Conservation (phyloP, 2,797 vertebrate species). For the Scomberomorus guttatus region DNA sequence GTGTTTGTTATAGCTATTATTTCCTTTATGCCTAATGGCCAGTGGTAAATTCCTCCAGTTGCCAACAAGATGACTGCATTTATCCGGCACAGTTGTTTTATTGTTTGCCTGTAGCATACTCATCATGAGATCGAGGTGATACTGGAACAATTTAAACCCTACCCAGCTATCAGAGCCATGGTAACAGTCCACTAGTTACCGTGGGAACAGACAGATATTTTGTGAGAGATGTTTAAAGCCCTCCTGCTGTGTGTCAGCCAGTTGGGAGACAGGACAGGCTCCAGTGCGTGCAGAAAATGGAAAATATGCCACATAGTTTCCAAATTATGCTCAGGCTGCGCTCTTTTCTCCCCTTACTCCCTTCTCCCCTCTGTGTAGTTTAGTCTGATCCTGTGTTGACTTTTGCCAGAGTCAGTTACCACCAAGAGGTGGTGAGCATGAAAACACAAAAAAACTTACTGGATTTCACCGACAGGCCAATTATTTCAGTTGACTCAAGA, state of each 20-base stretch:
- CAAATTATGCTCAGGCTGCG: constrained; percentile 74
- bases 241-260: constrained; percentile 77
- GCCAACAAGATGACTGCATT: constrained; percentile 30
- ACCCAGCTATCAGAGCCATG: not conserved
- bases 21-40: constrained; percentile 14
- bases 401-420: constrained; percentile 69
- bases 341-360: constrained; percentile 61
- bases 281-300: constrained; percentile 78
- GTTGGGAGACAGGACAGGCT: constrained; percentile 75
- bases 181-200: constrained; percentile 58
- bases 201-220: constrained; percentile 77
- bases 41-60: constrained; percentile 37
- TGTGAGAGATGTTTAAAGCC: constrained; percentile 72
- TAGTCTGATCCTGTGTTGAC: constrained; percentile 66
- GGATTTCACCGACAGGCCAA: constrained; percentile 51
- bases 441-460: constrained; percentile 53
- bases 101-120: constrained; percentile 3
- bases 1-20: constrained; percentile 24
- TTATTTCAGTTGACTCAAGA: constrained; percentile 51
- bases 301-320: constrained; percentile 85
- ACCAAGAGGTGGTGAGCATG: constrained; percentile 52
- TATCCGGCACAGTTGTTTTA: constrained; percentile 11
- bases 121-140: constrained; percentile 18
- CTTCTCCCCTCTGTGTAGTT: constrained; percentile 60
- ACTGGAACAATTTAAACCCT: constrained; percentile 20